Evolutionary conservation across 2,797 vertebrate genomes (phyloP).

Genomic region (Adrianichthys oophorus): DNA sequence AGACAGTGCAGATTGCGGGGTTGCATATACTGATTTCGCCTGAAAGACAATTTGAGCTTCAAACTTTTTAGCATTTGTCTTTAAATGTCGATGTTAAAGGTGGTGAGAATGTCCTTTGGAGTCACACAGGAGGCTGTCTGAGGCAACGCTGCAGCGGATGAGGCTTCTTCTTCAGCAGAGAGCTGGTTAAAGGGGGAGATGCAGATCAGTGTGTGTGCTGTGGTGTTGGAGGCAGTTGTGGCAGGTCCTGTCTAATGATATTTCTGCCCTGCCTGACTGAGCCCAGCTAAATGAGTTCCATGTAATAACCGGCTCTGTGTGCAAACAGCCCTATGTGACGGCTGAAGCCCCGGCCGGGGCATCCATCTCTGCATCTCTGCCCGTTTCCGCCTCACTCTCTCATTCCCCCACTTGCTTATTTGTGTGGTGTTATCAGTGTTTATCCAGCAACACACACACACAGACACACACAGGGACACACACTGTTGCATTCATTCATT

Average conservation of each 20-base stretch:
- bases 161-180: slow-evolving; percentile 13
- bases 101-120: slow-evolving; percentile 4
- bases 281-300: slow-evolving; percentile 75
- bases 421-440: slow-evolving; percentile 34
- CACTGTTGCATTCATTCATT: slow-evolving; percentile 51
- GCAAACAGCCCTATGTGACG: slow-evolving; percentile 66
- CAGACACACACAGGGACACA: slow-evolving; percentile 12
- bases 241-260: slow-evolving; percentile 62
- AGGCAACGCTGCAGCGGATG: slow-evolving; percentile 12
- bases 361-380: slow-evolving; percentile 69
- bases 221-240: slow-evolving; percentile 48
- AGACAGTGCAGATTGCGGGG: background rate
- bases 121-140: slow-evolving; percentile 16
- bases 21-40: slow-evolving; percentile 5
- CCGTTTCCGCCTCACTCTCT: slow-evolving; percentile 55
- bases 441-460: slow-evolving; percentile 6
- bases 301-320: slow-evolving; percentile 73
- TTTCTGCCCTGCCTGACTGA: slow-evolving; percentile 77
- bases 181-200: slow-evolving; percentile 35
- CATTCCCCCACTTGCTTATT: slow-evolving; percentile 62
- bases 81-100: background rate
- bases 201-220: slow-evolving; percentile 47
- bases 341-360: slow-evolving; percentile 60
- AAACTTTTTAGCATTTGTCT: background rate
- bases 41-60: slow-evolving; percentile 4